A percentile compares a stretch with the other conserved stretches of the same genome.
phyloP scores from a whole-genome alignment of 2,888 invertebrate genomes.

The Pasiphila rectangulata region DNA sequence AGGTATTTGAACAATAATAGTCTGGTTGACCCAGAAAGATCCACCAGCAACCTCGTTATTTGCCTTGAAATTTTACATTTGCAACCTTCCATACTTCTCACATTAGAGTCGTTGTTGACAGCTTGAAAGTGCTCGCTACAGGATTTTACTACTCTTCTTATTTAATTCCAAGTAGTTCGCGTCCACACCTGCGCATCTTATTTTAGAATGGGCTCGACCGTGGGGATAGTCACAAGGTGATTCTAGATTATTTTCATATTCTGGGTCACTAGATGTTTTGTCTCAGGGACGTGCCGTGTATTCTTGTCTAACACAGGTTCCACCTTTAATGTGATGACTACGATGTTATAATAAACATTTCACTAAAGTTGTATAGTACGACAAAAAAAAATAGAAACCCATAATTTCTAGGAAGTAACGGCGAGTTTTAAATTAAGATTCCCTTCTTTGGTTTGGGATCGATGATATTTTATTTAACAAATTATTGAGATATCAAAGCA shows the following conservation, averaged over 20 bases:
- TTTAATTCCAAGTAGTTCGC: conserved; percentile 52
- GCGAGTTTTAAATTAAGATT: neutral
- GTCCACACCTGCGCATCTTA: conserved; percentile 72
- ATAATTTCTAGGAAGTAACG: neutral
- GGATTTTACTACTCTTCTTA: conserved; percentile 25
- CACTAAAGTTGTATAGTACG: too few relatives aligned
- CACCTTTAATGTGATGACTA: conserved; percentile 44
- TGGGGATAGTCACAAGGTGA: conserved; percentile 69
- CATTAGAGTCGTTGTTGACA: conserved; percentile 43
- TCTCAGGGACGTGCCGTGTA: conserved; percentile 70
- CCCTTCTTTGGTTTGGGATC: neutral
- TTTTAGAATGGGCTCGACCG: conserved; percentile 67
- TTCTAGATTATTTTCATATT: conserved; percentile 75
- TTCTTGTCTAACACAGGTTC: conserved; percentile 47
- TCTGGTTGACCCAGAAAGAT: conserved; percentile 33
- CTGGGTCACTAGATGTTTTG: conserved; percentile 69
- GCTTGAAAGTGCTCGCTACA: conserved; percentile 18
- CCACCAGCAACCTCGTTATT: conserved; percentile 37
- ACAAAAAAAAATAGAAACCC: conserved; percentile 3
- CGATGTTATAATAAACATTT: neutral
- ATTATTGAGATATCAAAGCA: conserved; percentile 3
- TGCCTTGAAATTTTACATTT: conserved; percentile 39
- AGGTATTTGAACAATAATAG: conserved; percentile 34
- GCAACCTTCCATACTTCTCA: conserved; percentile 43
- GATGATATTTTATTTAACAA: conserved; percentile 1